Evolutionary conservation across 2,888 invertebrate species (phyloP), one percentile per base, ranked within the genome.

Genomic region (Platycheirus rosarum): DNA sequence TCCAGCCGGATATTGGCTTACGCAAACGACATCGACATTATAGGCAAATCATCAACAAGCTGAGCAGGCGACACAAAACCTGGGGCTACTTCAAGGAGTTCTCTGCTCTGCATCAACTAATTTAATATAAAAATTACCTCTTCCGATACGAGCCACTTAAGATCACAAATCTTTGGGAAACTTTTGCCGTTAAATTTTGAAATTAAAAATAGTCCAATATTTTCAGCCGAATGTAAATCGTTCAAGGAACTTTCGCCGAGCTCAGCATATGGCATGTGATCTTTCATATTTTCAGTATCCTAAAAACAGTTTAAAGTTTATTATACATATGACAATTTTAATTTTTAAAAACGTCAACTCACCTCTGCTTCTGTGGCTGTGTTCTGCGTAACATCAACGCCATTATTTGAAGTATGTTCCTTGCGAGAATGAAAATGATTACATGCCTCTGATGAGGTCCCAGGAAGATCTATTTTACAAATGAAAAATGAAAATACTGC

Each of bases 131-230:
- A 7, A 32, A 1, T 70, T 55, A 84, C 86, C 60, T 90, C 87
- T 86, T 96, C 95, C 0, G 95, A 94, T 0, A 96, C 95, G 2
- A 96, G 91, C 96, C 96, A 96, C 86, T 94, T 93, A 40, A 96
- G 89, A 86, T 96, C 95, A 0, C 94, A 95, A 2, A 95, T 95
- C 85, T 94, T 91, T 0, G 96, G 96, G 62, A 96, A 90, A 87
- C 94, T 94, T 86, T 94, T 94, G 85, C 95, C 94, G 78, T 93
- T 94, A 88, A 96, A 96, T 88, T 93, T 93, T 76, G 94, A 93
- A 69, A 96, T 93, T 20, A 96, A 90, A 18, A 94, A 94, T 16
- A 96, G 90, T 7, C 96, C 96, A 3, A 96, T 95, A 11, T 94
- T 93, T 90, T 96, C 96, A 0, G 96, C 96, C 0, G 95, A 94